phyloP scores from a whole-genome alignment of 2,113 vertebrate species.

The Hippocampus guttulatus region DNA sequence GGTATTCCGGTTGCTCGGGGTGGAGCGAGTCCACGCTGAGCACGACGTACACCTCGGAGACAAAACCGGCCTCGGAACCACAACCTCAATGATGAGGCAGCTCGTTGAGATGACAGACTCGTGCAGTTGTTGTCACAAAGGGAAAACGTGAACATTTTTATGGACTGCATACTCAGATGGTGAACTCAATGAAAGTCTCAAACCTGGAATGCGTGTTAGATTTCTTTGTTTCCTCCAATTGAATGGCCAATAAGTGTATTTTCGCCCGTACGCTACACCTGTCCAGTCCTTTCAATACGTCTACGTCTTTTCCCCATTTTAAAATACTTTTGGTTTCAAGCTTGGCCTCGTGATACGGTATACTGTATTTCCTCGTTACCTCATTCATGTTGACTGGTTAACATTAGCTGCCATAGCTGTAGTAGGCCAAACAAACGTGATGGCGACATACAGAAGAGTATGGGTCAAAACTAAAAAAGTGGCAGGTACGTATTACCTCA shows the following conservation, averaged over 20 bases:
- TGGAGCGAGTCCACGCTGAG: neutral
- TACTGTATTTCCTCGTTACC: conserved; percentile 26
- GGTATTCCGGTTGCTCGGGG: neutral
- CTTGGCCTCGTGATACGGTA: conserved; percentile 9
- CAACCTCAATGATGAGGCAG: neutral
- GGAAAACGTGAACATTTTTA: conserved; percentile 55
- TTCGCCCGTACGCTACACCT: conserved; percentile 11
- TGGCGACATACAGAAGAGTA: neutral
- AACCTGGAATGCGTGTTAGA: neutral
- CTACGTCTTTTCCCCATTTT: neutral
- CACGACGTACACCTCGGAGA: neutral
- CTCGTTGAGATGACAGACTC: neutral
- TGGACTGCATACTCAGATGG: neutral
- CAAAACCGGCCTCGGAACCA: neutral
- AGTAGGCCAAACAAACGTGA: neutral
- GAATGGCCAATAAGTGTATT: neutral
- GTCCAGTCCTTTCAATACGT: conserved; percentile 12
- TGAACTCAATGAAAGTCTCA: neutral
- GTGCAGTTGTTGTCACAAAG: conserved; percentile 9
- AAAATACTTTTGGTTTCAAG: conserved; percentile 12
- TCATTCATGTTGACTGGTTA: conserved; percentile 2
- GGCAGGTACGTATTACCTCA: conserved; percentile 8
- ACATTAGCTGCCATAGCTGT: neutral
- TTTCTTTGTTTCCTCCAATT: neutral
- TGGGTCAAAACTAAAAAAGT: neutral